Conservation (phyloP, 2,797 vertebrate species). For the Eidolon dupreanum region DNA sequence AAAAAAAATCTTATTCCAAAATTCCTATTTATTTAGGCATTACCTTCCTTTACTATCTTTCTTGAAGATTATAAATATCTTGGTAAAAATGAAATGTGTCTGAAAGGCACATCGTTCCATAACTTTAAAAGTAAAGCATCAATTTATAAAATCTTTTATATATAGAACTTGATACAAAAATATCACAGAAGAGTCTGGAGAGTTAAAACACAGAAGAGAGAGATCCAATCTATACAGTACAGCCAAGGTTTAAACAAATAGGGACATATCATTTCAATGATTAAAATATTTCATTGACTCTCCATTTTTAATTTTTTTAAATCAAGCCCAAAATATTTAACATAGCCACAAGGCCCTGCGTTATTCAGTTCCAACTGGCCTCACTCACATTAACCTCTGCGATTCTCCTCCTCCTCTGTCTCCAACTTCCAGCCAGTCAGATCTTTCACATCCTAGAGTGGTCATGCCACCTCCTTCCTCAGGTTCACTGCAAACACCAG, state of each 20-base stretch:
- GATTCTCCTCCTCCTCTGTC: background rate
- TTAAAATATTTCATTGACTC: background rate
- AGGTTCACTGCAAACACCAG: background rate
- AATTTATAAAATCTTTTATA: background rate
- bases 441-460: background rate
- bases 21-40: background rate
- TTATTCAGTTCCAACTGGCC: background rate
- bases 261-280: background rate
- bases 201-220: background rate
- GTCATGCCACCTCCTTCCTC: background rate
- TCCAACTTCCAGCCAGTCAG: background rate
- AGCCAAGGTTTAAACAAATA: background rate
- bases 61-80: background rate
- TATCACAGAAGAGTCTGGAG: background rate
- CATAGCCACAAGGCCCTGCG: background rate
- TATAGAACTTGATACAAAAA: background rate
- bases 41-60: background rate
- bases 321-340: background rate
- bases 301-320: background rate
- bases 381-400: background rate
- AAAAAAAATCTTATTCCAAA: background rate
- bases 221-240: background rate
- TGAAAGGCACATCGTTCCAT: background rate
- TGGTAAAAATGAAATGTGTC: background rate
- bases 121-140: constrained; percentile 23